These are phyloP conservation scores for Trochalopteron elliotii DNA, from an alignment of 2,113 vertebrate genomes.

Conservation along the genomic window DNA sequence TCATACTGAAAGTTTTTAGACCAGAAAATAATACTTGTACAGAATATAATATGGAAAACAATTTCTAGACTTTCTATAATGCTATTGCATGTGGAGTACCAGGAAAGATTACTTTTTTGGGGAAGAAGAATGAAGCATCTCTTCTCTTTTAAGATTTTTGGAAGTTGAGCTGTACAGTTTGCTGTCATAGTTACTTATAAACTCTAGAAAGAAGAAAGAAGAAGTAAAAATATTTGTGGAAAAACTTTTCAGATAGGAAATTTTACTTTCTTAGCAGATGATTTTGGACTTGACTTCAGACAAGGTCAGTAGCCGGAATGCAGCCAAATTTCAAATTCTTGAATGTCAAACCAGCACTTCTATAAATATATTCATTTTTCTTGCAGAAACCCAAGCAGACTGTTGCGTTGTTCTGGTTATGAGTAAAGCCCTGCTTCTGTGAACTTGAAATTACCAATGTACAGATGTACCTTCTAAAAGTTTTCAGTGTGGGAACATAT, in stretches of 20 bases:
- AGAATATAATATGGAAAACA: background rate
- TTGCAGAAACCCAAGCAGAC: background rate
- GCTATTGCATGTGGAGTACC: background rate
- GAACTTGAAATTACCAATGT: background rate
- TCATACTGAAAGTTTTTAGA: background rate
- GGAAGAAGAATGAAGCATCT: background rate
- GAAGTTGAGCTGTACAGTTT: background rate
- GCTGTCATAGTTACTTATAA: background rate
- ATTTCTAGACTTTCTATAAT: background rate
- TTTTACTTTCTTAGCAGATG: background rate
- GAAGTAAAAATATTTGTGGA: background rate
- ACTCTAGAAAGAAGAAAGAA: background rate
- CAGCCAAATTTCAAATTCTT: background rate
- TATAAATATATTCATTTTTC: background rate
- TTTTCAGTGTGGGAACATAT: background rate
- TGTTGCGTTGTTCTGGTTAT: background rate
- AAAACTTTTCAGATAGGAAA: background rate
- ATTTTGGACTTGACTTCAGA: background rate
- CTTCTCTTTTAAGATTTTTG: background rate
- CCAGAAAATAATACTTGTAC: background rate
- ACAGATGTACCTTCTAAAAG: background rate
- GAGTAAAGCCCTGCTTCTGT: background rate
- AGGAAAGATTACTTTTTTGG: background rate
- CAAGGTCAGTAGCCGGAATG: background rate
- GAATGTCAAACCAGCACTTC: background rate